Evolutionary conservation across 2,113 vertebrate genomes (phyloP).

Genomic region (Leiothrix lutea): DNA sequence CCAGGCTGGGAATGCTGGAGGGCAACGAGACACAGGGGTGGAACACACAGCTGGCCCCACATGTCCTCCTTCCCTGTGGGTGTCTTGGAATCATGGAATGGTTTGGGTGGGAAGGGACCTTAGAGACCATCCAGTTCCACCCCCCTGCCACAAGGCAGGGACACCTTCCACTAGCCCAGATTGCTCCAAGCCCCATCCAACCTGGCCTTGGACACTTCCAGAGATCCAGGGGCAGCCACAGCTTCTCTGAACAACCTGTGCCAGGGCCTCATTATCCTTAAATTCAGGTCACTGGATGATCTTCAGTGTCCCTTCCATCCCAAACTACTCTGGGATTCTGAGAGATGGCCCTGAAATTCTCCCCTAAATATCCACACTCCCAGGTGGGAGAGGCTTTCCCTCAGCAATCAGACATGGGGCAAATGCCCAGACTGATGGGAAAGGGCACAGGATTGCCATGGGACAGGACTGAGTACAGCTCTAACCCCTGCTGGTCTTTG

Average conservation of each 20-base stretch:
- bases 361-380: neutral
- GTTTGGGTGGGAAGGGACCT: neutral
- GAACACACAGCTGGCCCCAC: neutral
- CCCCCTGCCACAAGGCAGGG: neutral
- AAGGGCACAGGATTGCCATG: neutral
- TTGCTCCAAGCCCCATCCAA: fast-evolving
- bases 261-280: neutral
- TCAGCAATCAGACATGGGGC: neutral
- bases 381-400: neutral
- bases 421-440: neutral
- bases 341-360: neutral
- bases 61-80: fast-evolving
- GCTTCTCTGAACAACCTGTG: neutral
- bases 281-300: neutral
- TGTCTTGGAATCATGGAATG: neutral
- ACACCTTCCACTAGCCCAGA: fast-evolving
- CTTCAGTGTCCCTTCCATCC: neutral
- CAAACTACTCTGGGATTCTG: neutral
- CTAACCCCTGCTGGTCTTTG: neutral
- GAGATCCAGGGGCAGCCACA: neutral
- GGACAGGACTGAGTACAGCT: neutral
- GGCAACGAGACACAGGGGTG: neutral
- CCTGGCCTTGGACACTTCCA: neutral
- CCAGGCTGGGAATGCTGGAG: neutral
- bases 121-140: neutral